Percentiles rank a stretch among this genome's conserved stretches.
These are phyloP conservation scores for Conops quadrifasciatus DNA, from an alignment of 2,888 invertebrate genomes.

Conservation along the genomic window DNA sequence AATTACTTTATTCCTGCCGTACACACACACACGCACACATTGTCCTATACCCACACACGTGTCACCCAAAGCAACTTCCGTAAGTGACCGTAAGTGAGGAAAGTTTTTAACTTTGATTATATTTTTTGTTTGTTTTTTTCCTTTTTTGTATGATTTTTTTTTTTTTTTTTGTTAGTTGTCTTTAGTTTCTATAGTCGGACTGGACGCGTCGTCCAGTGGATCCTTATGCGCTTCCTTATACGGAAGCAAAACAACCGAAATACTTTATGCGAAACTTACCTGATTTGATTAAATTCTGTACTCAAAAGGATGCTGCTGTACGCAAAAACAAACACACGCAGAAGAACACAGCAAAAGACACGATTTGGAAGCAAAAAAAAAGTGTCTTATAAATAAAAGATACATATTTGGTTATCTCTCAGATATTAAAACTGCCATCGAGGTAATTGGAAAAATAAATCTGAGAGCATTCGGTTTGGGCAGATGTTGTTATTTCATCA, in stretches of 20 bases:
- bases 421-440: conserved; percentile 46
- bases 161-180: not conserved
- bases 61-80: conserved; percentile 9
- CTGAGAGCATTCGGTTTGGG: conserved; percentile 27
- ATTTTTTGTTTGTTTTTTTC: not conserved
- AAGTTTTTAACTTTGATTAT: conserved; percentile 25
- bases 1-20: conserved; percentile 46
- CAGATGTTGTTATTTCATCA: not conserved
- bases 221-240: conserved; percentile 29
- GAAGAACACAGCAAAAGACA: conserved; percentile 19
- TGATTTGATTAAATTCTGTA: conserved; percentile 61
- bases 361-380: not conserved
- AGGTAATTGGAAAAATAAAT: conserved; percentile 46
- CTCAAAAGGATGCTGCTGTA: conserved; percentile 21
- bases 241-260: conserved; percentile 38
- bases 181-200: not conserved
- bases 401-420: conserved; percentile 34
- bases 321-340: conserved; percentile 10
- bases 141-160: not conserved
- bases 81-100: conserved; percentile 24
- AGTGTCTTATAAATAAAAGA: conserved; percentile 29
- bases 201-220: not conserved
- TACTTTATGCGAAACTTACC: conserved; percentile 63
- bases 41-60: not conserved
- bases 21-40: conserved; percentile 3